Evolutionary conservation across 1,140 invertebrate genomes (phyloP).

Genomic region (Zaprionus capensis): DNA sequence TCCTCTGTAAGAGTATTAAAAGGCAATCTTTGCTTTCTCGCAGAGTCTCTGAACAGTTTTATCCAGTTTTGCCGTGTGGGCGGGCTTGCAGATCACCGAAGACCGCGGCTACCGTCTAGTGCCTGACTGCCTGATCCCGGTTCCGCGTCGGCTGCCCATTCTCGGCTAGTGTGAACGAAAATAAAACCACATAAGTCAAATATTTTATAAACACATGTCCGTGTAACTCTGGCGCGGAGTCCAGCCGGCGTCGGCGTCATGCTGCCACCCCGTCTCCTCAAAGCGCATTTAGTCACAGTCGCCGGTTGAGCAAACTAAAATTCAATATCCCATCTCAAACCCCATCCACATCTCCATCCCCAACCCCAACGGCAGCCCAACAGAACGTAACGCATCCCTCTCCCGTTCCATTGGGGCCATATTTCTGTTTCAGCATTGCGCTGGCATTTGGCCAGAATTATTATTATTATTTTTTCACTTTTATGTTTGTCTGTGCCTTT

Average conservation of each 20-base stretch:
- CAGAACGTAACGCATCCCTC: conserved; percentile 18
- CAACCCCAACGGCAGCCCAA: background rate
- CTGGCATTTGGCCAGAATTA: conserved; percentile 79
- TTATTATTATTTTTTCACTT: conserved; percentile 73
- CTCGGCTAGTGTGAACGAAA: conserved; percentile 43
- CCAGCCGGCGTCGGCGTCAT: conserved; percentile 30
- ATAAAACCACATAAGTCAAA: conserved; percentile 73
- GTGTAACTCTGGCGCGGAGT: conserved; percentile 38
- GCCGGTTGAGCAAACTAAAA: background rate
- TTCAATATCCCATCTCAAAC: conserved; percentile 5
- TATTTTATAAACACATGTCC: conserved; percentile 75
- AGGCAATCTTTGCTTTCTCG: conserved; percentile 27
- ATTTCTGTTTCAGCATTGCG: conserved; percentile 67
- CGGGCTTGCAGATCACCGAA: background rate
- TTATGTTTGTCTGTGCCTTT: conserved; percentile 81
- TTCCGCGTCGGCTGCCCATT: conserved; percentile 22
- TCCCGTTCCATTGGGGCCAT: conserved; percentile 29
- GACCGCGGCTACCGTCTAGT: background rate
- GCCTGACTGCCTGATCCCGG: conserved; percentile 30
- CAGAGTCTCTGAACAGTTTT: background rate
- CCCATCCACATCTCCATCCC: conserved; percentile 9
- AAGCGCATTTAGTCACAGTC: background rate
- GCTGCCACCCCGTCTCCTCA: conserved; percentile 34
- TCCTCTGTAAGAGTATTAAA: background rate
- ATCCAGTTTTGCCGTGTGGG: background rate